Evolutionary conservation across 2,888 invertebrate species (phyloP), one percentile per base, ranked within the genome.

Genomic region (Synanthedon tipuliformis): DNA sequence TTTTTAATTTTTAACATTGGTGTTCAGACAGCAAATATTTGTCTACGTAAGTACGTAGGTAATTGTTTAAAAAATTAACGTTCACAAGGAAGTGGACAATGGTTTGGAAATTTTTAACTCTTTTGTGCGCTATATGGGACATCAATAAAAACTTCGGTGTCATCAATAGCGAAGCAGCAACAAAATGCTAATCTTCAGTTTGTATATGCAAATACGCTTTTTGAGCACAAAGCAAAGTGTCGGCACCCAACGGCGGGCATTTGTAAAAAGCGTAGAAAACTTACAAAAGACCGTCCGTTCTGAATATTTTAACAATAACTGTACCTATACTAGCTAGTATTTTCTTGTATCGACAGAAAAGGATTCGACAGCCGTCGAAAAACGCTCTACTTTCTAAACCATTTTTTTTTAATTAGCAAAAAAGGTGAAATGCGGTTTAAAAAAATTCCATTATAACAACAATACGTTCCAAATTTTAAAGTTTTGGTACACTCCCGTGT

Each of bases 191-290:
- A 84, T 83, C 64, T 73, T 56, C 59, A 66, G 66, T 73, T 72
- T 73, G 69, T 77, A 74, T 83, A 86, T 86, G 85, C 85, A 85
- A 86, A 86, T 81, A 45, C 45, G 45, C 15, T 45, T 13, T 13
- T 15, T 45, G n/a, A 7, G 15, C 45, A 45, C n/a, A n/a, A 45
- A 13, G 15, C n/a, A 8, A 15, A 45, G 15, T 45, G 45, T n/a
- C 64, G 62, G 64, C 69, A 71, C 71, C 77, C 75, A 71, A 61
- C 70, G 63, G 63, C 64, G 65, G 65, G 57, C 63, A 41, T 67
- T 73, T 71, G 71, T 85, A 84, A 85, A 84, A 83, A 81, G 77
- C 71, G 71, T 76, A 74, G 70, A 75, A 69, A 73, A 73, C 56
- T 64, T 56, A 78, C 79, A 78, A 79, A 70, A 69, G 63, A 61